Evolutionary conservation across 2,797 vertebrate species (phyloP).

Genomic region (Arnoldichthys spilopterus): DNA sequence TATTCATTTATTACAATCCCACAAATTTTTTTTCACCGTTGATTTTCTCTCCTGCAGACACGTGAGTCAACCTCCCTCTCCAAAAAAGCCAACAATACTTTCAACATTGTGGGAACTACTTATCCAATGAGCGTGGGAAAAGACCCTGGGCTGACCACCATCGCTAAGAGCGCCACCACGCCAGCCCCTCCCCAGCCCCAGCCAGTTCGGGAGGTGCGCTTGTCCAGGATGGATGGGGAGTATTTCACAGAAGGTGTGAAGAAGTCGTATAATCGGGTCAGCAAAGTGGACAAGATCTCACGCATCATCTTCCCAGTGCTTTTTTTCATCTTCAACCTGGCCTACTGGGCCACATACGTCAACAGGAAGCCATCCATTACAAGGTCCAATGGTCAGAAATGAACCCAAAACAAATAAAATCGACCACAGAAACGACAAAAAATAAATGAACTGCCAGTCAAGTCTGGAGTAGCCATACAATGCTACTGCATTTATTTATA

Average conservation of each 20-base stretch:
- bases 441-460: constrained; percentile 40
- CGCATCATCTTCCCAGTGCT: constrained; percentile 98
- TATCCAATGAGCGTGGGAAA: constrained; percentile 94
- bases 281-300: constrained; percentile 99
- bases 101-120: constrained; percentile 97
- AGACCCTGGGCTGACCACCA: constrained; percentile 90
- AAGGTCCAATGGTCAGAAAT: constrained; percentile 91
- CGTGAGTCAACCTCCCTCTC: constrained; percentile 89
- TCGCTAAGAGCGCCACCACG: constrained; percentile 86
- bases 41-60: constrained; percentile 78
- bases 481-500: constrained; percentile 55
- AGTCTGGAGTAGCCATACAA: constrained; percentile 61
- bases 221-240: constrained; percentile 86
- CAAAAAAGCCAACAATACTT: constrained; percentile 96
- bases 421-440: constrained; percentile 9
- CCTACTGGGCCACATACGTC: constrained; percentile 98
- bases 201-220: constrained; percentile 63
- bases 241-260: constrained; percentile 86
- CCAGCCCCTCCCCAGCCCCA: constrained; percentile 55
- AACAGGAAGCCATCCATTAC: constrained; percentile 95
- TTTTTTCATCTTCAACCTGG: constrained; percentile 98
- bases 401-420: constrained; percentile 57
- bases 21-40: constrained; percentile 60
- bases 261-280: constrained; percentile 98
- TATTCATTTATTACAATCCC: constrained; percentile 6